phyloP scores from a whole-genome alignment of 2,888 invertebrate genomes.

The Coremacera marginata region DNA sequence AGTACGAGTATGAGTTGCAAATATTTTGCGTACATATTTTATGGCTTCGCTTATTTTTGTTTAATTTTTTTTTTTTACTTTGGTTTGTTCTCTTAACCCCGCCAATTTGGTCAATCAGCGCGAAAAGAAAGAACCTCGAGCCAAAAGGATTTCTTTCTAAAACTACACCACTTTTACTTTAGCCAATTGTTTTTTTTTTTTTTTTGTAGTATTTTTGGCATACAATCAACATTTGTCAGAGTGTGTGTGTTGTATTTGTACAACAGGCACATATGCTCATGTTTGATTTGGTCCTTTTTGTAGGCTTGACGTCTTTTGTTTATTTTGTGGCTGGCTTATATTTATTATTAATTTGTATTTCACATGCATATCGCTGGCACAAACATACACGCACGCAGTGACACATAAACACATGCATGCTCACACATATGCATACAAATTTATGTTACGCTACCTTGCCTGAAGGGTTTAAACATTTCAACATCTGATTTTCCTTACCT shows the following conservation, averaged over 20 bases:
- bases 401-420: too few species aligned
- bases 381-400: too few species aligned
- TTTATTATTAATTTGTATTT: too few species aligned
- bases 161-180: background rate
- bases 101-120: slow-evolving; percentile 3
- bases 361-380: too few species aligned
- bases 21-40: background rate
- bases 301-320: too few species aligned
- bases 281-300: too few species aligned
- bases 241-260: background rate
- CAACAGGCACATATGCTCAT: background rate
- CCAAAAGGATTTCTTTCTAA: background rate
- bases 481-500: too few species aligned
- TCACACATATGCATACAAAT: too few species aligned
- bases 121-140: background rate
- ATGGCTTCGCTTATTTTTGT: background rate
- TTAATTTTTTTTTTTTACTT: background rate
- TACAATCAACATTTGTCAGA: background rate
- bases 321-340: too few species aligned
- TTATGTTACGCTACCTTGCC: too few species aligned
- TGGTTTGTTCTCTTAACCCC: background rate
- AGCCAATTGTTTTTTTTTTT: too few species aligned
- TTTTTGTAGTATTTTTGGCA: background rate
- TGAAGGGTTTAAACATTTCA: too few species aligned
- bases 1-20: background rate